A percentile compares a stretch with the other conserved stretches of the same genome.
phyloP scores from a whole-genome alignment of 2,888 invertebrate species.

The Cantharis lateralis region DNA sequence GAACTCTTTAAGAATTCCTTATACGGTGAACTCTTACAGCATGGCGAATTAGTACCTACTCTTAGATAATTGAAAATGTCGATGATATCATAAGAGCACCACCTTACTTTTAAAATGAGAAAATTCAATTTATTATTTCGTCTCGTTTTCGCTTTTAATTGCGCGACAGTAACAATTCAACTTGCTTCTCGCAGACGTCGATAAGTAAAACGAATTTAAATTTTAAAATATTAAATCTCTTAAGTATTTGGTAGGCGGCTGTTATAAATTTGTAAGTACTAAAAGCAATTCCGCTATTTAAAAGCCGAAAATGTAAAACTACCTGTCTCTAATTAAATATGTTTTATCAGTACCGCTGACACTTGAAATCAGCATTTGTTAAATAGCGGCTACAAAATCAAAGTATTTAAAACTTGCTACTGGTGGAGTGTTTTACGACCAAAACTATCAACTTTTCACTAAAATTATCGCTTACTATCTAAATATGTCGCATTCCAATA shows the following conservation, averaged over 20 bases:
- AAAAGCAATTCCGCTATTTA: constrained; percentile 19
- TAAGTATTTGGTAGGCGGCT: neutral
- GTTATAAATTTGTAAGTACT: constrained; percentile 8
- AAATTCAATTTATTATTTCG: neutral
- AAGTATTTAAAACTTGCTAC: constrained; percentile 38
- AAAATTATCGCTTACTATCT: constrained; percentile 34
- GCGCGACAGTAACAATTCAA: neutral
- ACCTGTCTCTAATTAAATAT: constrained; percentile 35
- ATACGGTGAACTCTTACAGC: neutral
- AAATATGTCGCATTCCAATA: constrained; percentile 29
- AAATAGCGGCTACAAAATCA: constrained; percentile 34
- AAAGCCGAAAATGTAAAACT: constrained; percentile 30
- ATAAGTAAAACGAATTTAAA: constrained; percentile 25
- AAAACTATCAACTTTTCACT: constrained; percentile 31
- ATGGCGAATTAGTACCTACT: neutral
- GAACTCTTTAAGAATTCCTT: neutral
- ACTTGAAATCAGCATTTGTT: constrained; percentile 32
- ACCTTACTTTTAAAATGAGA: neutral
- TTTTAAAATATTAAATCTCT: constrained; percentile 20
- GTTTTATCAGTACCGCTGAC: constrained; percentile 33
- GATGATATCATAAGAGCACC: neutral
- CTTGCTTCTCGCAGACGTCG: neutral
- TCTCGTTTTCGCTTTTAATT: neutral
- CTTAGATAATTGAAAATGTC: neutral
- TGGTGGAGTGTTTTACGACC: constrained; percentile 35